These are phyloP conservation scores for Synergus itoensis DNA, from an alignment of 2,888 invertebrate genomes.

Conservation along the genomic window DNA sequence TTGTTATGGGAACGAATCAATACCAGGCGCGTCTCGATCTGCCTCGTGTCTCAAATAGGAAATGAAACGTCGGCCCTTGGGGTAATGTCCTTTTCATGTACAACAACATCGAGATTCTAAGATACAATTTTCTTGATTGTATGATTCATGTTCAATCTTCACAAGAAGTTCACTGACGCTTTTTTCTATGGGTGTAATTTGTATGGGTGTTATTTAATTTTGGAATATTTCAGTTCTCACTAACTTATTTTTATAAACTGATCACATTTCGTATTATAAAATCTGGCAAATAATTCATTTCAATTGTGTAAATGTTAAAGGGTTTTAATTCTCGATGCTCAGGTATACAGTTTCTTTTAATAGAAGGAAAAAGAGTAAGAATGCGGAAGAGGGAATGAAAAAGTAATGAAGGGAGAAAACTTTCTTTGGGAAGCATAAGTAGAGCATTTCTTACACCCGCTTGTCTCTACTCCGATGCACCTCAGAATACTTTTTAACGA, in stretches of 20 bases:
- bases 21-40: conserved; percentile 63
- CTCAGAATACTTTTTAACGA: conserved; percentile 4
- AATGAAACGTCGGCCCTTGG: conserved; percentile 55
- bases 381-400: conserved; percentile 18
- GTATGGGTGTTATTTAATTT: too few relatives aligned
- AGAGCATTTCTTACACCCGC: conserved; percentile 24
- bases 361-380: not conserved
- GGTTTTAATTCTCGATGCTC: not conserved
- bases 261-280: too few relatives aligned
- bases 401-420: conserved; percentile 10
- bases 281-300: too few relatives aligned
- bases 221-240: too few relatives aligned
- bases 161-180: too few relatives aligned
- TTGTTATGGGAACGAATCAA: conserved; percentile 63
- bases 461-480: not conserved
- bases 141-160: not conserved
- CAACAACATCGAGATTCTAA: not conserved
- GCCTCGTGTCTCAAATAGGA: conserved; percentile 58
- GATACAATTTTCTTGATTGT: not conserved
- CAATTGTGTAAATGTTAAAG: too few relatives aligned
- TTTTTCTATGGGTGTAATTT: too few relatives aligned
- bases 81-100: conserved; percentile 53
- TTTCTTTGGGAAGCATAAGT: conserved; percentile 21
- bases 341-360: not conserved
- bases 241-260: too few relatives aligned